phyloP scores from a whole-genome alignment of 2,797 vertebrate species.

The Macroramphosus scolopax region DNA sequence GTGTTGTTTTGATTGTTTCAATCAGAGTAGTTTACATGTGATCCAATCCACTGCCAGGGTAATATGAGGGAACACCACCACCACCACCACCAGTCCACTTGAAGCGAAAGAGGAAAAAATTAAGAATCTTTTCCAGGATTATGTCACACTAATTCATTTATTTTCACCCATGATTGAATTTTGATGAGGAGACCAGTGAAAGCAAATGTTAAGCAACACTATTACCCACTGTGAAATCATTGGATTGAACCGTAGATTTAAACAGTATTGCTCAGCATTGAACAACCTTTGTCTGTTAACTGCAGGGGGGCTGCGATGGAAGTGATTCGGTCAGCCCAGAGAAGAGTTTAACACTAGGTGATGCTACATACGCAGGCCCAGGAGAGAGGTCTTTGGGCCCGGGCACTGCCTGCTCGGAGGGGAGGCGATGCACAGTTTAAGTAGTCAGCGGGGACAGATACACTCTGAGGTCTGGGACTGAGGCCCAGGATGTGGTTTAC shows the following conservation, averaged over 20 bases:
- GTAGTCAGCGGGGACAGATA: slow-evolving; percentile 87
- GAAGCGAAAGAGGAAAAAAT: slow-evolving; percentile 22
- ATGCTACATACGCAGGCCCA: slow-evolving; percentile 93
- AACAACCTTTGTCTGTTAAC: slow-evolving; percentile 24
- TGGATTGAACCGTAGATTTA: slow-evolving; percentile 4
- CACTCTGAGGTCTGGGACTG: slow-evolving; percentile 82
- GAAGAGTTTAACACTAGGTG: slow-evolving; percentile 25
- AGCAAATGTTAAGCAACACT: slow-evolving; percentile 47
- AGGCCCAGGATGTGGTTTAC: slow-evolving; percentile 96
- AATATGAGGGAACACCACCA: slow-evolving; percentile 18
- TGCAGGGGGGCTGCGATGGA: slow-evolving; percentile 24
- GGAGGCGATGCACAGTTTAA: slow-evolving; percentile 77
- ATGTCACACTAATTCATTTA: slow-evolving; percentile 8
- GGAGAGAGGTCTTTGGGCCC: slow-evolving; percentile 89
- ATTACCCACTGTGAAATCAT: not conserved
- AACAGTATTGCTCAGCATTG: slow-evolving; percentile 43
- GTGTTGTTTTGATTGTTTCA: no score
- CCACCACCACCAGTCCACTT: slow-evolving; percentile 34
- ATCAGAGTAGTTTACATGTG: no score
- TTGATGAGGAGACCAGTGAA: slow-evolving; percentile 24
- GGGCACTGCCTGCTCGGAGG: slow-evolving; percentile 74
- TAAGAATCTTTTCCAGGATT: slow-evolving; percentile 18
- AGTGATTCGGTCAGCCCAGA: slow-evolving; percentile 49
- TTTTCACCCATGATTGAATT: slow-evolving; percentile 33
- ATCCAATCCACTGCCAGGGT: no score